Conservation (phyloP, 2,888 invertebrate species). For the Diaprepes abbreviatus region DNA sequence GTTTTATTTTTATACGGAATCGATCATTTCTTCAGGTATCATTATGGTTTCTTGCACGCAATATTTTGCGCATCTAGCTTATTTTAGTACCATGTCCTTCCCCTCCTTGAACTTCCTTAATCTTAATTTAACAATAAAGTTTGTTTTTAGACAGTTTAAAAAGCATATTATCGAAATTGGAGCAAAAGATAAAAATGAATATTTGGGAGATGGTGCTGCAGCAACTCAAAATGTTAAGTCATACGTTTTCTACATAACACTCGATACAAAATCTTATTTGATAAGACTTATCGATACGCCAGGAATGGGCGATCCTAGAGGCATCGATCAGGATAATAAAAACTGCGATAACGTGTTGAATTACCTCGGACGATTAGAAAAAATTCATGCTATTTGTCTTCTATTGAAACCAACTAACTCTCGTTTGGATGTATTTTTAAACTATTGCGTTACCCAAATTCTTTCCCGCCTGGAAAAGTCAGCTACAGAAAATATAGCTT, state of each 20-base stretch:
- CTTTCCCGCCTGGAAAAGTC: conserved; percentile 61
- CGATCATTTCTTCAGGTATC: no score
- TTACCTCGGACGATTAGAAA: conserved; percentile 58
- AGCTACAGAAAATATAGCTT: conserved; percentile 61
- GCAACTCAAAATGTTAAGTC: conserved; percentile 55
- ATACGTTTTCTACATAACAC: conserved; percentile 53
- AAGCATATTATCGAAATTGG: conserved; percentile 49
- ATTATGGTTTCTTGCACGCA: no score
- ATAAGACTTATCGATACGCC: conserved; percentile 63
- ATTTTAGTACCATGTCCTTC: no score
- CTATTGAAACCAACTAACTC: conserved; percentile 60
- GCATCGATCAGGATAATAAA: conserved; percentile 53
- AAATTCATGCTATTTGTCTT: conserved; percentile 61
- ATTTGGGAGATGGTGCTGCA: conserved; percentile 49
- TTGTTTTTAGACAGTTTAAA: conserved; percentile 23
- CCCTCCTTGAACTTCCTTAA: no score
- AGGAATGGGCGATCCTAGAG: conserved; percentile 58
- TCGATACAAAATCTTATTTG: conserved; percentile 18
- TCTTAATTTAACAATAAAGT: no score
- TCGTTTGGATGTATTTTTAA: conserved; percentile 59
- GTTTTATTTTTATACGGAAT: no score
- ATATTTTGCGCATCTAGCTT: no score
- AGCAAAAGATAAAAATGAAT: conserved; percentile 55
- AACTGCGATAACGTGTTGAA: conserved; percentile 59
- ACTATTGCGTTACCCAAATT: conserved; percentile 61